These are phyloP conservation scores for Ascidia mentula DNA, from an alignment of 23 tunicate species.

Conservation along the genomic window DNA sequence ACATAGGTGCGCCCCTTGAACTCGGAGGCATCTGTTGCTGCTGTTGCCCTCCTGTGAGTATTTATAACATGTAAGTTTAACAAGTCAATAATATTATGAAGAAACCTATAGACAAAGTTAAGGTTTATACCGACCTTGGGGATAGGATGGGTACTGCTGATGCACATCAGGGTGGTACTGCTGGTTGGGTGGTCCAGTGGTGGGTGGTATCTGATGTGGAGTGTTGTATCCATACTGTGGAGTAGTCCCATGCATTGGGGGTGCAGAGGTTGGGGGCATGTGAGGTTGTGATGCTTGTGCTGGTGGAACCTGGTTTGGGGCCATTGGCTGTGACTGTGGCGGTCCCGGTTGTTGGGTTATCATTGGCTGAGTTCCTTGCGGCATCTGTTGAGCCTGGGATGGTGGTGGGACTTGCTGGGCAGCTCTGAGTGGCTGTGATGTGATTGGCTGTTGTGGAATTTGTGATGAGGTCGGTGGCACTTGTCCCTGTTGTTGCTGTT, in stretches of 20 bases:
- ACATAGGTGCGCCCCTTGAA: neutral
- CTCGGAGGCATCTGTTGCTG: neutral
- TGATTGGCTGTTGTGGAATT: neutral
- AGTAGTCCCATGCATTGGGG: neutral
- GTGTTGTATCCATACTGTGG: neutral
- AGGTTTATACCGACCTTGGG: neutral
- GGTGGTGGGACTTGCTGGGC: constrained; percentile 9
- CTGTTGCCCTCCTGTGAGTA: neutral
- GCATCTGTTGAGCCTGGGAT: neutral
- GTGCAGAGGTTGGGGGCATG: neutral
- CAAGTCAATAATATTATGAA: no score
- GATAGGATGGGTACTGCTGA: neutral
- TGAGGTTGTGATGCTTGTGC: neutral
- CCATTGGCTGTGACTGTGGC: no score
- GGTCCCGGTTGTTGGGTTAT: no score
- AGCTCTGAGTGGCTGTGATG: no score
- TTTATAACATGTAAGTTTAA: neutral
- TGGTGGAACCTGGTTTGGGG: neutral
- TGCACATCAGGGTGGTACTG: constrained; percentile 2
- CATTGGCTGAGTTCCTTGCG: neutral
- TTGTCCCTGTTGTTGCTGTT: neutral
- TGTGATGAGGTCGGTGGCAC: constrained; percentile 14
- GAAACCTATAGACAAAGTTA: no score
- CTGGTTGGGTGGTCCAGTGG: neutral
- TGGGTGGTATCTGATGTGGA: neutral